phyloP scores from a whole-genome alignment of 1,140 invertebrate species.

The Harlomillsia oculata region DNA sequence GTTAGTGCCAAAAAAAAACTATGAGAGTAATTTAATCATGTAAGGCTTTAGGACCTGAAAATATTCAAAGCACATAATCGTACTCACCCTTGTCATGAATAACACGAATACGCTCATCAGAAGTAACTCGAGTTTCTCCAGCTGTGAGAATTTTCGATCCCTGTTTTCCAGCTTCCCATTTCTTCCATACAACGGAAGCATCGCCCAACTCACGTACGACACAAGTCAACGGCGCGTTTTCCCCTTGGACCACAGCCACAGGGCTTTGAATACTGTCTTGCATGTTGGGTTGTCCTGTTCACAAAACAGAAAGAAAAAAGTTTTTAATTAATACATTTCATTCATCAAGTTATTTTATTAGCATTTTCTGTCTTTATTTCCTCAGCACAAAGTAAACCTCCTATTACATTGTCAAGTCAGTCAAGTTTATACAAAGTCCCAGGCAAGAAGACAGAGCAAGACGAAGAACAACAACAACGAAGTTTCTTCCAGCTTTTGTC shows the following conservation, averaged over 20 bases:
- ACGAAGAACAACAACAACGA: too few species aligned
- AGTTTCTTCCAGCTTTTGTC: too few species aligned
- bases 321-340: too few species aligned
- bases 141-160: conserved; percentile 55
- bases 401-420: too few species aligned
- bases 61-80: background rate
- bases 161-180: conserved; percentile 48
- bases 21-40: background rate
- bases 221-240: conserved; percentile 61
- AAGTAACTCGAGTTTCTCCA: conserved; percentile 57
- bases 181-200: conserved; percentile 61
- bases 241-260: conserved; percentile 51
- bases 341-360: too few species aligned
- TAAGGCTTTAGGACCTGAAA: background rate
- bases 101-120: conserved; percentile 56
- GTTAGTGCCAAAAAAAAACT: background rate
- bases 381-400: too few species aligned
- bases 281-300: too few species aligned
- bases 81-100: conserved; percentile 59
- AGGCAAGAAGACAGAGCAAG: too few species aligned
- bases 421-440: too few species aligned
- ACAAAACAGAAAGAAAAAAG: too few species aligned
- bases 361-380: too few species aligned
- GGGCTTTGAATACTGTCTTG: conserved; percentile 37
- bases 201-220: conserved; percentile 57